These are phyloP conservation scores for Trachythela sp. DNA, from an alignment of 64 coral and sea anemone species.

Conservation along the genomic window DNA sequence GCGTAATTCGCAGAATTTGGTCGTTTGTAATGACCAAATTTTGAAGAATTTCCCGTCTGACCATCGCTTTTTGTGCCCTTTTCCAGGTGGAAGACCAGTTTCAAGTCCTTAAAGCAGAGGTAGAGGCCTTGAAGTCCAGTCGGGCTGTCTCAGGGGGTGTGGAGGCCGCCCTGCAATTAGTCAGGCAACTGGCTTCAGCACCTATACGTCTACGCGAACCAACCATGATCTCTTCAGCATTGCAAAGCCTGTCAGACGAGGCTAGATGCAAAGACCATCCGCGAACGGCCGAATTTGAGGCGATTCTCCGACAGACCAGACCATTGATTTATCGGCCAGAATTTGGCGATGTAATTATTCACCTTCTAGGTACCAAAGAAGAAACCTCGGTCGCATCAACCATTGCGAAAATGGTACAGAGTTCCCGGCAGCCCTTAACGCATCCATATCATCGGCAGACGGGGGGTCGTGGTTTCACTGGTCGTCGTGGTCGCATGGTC, in stretches of 20 bases:
- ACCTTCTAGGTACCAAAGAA: background rate
- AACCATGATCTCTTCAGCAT: background rate
- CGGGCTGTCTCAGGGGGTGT: background rate
- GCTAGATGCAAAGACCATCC: background rate
- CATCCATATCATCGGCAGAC: background rate
- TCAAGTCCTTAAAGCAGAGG: background rate
- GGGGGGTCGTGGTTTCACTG: background rate
- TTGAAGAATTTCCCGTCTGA: too few species aligned
- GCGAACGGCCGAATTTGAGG: background rate
- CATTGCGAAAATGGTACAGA: too few species aligned
- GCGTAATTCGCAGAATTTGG: too few species aligned
- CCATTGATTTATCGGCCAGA: background rate
- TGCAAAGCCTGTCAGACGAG: background rate
- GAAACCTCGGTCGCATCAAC: too few species aligned
- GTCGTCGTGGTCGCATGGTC: background rate
- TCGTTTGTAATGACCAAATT: too few species aligned
- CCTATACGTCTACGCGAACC: background rate
- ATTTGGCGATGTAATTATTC: background rate
- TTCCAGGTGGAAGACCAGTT: background rate
- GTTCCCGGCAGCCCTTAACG: too few species aligned
- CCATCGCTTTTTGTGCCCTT: too few species aligned
- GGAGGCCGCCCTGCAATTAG: background rate
- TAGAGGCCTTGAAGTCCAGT: background rate
- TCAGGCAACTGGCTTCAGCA: background rate
- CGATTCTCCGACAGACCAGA: background rate